phyloP scores from a whole-genome alignment of 2,797 vertebrate species.

The Hozukius guyotensis region DNA sequence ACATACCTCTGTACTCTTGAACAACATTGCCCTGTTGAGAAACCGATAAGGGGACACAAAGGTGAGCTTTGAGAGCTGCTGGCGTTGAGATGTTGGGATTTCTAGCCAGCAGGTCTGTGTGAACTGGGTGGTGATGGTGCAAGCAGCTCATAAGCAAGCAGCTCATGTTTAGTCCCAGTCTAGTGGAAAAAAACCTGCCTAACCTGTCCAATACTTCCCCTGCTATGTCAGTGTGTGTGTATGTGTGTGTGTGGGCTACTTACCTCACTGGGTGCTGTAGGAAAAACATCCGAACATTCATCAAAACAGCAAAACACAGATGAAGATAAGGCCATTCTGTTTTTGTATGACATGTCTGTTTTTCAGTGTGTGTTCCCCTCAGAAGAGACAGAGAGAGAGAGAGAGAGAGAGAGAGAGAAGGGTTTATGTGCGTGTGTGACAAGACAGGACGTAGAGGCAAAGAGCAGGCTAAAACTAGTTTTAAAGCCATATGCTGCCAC shows the following conservation, averaged over 20 bases:
- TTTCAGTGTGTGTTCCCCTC: conserved; percentile 30
- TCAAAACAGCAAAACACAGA: conserved; percentile 75
- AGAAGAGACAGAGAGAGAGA: conserved; percentile 1
- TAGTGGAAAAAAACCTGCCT: conserved; percentile 66
- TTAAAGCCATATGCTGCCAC: conserved; percentile 45
- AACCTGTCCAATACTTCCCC: conserved; percentile 62
- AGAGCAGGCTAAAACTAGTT: conserved; percentile 63
- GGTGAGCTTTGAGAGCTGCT: conserved; percentile 31
- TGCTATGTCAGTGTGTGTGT: conserved; percentile 35
- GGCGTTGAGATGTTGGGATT: conserved; percentile 31
- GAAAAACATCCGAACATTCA: conserved; percentile 84
- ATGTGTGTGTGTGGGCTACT: conserved; percentile 65
- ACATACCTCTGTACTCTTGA: conserved; percentile 23
- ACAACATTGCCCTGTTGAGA: conserved; percentile 42
- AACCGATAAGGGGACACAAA: conserved; percentile 63
- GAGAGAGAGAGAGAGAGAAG: neutral
- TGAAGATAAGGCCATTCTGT: conserved; percentile 71
- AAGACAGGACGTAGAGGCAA: conserved; percentile 40
- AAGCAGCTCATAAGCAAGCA: conserved; percentile 59
- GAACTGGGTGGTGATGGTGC: conserved; percentile 61
- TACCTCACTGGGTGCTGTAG: conserved; percentile 68
- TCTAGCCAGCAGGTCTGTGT: conserved; percentile 48
- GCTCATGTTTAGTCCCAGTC: conserved; percentile 61
- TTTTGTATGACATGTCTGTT: conserved; percentile 59
- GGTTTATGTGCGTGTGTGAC: conserved; percentile 5